Conservation (phyloP, 2,888 invertebrate species). For the Homarus gammarus region DNA sequence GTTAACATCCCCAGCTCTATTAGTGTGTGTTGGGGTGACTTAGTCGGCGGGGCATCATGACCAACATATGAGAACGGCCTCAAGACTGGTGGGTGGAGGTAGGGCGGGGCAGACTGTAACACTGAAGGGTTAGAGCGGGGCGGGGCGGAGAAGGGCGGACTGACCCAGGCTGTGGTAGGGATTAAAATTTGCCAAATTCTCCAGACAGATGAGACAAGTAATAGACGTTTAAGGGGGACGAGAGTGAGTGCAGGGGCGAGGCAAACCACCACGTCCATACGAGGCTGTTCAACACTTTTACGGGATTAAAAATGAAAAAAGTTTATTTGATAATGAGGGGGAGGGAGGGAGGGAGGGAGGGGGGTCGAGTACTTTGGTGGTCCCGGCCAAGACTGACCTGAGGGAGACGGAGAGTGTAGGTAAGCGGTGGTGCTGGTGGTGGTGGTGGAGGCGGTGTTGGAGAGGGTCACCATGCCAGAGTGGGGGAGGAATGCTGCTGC, state of each 20-base stretch:
- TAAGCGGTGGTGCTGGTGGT: constrained; percentile 57
- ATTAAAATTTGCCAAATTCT: not conserved
- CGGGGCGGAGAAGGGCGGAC: not conserved
- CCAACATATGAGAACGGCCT: not conserved
- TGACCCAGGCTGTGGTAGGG: no score
- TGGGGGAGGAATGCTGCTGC: constrained; percentile 77
- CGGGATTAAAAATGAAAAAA: not conserved
- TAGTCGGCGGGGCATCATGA: not conserved
- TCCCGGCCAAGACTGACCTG: constrained; percentile 62
- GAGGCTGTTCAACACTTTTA: not conserved
- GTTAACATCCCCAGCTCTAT: not conserved
- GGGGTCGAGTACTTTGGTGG: constrained; percentile 44
- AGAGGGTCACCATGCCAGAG: constrained; percentile 76
- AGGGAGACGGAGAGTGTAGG: constrained; percentile 79
- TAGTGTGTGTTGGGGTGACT: not conserved
- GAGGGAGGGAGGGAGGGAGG: constrained; percentile 9
- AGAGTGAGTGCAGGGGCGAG: constrained; percentile 3
- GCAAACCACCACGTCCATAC: not conserved
- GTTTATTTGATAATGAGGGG: not conserved
- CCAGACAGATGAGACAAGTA: not conserved
- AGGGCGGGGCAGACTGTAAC: not conserved
- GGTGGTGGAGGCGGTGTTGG: constrained; percentile 75
- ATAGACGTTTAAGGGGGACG: not conserved
- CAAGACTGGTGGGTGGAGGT: no score
- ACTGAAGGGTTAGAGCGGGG: not conserved